Evolutionary conservation across 2,797 vertebrate species (phyloP), one percentile per base, ranked within the genome.

Genomic region (Oceanodroma leucorhoa): DNA sequence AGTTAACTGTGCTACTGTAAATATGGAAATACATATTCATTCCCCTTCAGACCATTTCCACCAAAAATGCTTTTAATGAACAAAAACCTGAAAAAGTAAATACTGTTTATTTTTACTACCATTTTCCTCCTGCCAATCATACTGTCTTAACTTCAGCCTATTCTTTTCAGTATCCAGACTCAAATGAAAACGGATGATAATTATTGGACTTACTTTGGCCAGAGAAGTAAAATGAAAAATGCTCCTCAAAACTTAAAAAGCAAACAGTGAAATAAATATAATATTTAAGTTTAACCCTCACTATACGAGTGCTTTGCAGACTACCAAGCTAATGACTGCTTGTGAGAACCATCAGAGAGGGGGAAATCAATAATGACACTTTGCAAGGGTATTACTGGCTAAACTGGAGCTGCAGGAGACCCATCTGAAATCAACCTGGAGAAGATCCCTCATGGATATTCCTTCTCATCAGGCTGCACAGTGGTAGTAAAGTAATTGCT

Each of bases 21-120:
- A 87, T 72, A 91, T 62, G 41, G 57, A 88, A 95, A 91, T 71
- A 79, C 14, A 93, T 82, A 90, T 80, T 81, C 34, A 80, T 76
- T 95, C 41, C 17, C 20, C 41, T 91, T 90, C 46, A 87, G 40
- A 65, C 16, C 50, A 77, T 87, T 97, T 95, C 69, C 30, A 93
- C 65, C 45, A 65, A 85, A 90, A 90, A 73, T 50, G 27, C 15
- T 94, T 93, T 88, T 64, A 66, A 71, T 89, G 89, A 94, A 57
- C 11, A 93, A 83, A 83, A 83, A 48, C 41, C 18, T 83, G 41
- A 85, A 97, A 96, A 95, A 41, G n/a, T 48, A 97, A 96, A 79
- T n/a, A 54, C 10, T 72, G 48, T 73, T 92, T 58, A 94, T 91
- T 93, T 94, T 90, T 90, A 85, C 50, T 87, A 40, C 54, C 15